These are phyloP conservation scores for Melangyna quadrimaculata DNA, from an alignment of 2,888 invertebrate species.

Conservation along the genomic window DNA sequence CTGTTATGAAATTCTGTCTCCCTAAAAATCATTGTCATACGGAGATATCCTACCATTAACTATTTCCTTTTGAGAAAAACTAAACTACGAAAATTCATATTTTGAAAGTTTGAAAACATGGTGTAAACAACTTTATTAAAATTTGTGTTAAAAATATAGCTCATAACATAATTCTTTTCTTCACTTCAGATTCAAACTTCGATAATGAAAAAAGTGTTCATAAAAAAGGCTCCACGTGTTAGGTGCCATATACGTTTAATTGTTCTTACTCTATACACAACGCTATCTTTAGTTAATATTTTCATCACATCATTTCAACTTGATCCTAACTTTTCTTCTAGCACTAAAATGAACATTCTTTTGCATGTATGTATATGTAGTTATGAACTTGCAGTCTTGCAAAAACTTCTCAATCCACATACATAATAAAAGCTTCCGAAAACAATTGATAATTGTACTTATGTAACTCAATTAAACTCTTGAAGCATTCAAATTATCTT, in stretches of 20 bases:
- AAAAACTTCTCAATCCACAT: not conserved
- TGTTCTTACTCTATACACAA: not conserved
- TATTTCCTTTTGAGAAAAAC: too few relatives aligned
- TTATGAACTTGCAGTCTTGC: too few relatives aligned
- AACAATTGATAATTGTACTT: slow-evolving; percentile 66
- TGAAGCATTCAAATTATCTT: slow-evolving; percentile 67
- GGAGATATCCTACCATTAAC: too few relatives aligned
- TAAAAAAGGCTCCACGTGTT: not conserved
- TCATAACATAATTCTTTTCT: not conserved
- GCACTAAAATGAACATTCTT: not conserved
- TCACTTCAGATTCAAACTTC: not conserved
- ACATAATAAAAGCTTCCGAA: slow-evolving; percentile 40
- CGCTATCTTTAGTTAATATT: not conserved
- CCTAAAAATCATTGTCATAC: too few relatives aligned
- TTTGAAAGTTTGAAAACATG: too few relatives aligned
- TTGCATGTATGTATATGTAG: not conserved
- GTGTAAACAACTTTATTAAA: too few relatives aligned
- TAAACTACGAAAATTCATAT: too few relatives aligned
- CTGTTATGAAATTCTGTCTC: too few relatives aligned
- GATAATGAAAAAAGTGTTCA: not conserved
- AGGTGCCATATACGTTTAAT: not conserved
- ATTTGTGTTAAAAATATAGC: too few relatives aligned
- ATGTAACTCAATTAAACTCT: slow-evolving; percentile 61
- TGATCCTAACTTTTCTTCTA: not conserved
- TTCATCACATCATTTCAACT: not conserved